These are phyloP conservation scores for Clostera curtula DNA, from an alignment of 2,888 invertebrate genomes.

Conservation along the genomic window DNA sequence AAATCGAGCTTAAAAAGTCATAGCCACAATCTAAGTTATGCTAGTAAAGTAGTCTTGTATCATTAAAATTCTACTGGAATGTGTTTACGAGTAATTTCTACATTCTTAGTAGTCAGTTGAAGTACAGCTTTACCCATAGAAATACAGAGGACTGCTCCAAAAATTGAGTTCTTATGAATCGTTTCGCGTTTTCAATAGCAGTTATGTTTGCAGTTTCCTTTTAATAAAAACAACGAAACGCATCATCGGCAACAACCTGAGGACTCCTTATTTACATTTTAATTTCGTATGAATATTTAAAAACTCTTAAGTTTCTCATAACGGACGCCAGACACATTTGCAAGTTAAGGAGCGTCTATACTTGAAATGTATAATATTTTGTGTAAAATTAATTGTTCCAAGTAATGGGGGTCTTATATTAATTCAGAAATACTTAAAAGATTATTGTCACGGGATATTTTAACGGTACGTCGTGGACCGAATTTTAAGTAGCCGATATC, in stretches of 20 bases:
- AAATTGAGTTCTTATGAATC: no score
- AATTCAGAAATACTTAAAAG: constrained; percentile 12
- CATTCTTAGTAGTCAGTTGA: no score
- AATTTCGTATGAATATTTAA: constrained; percentile 29
- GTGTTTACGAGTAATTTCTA: no score
- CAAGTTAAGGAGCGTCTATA: constrained; percentile 23
- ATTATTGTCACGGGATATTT: constrained; percentile 19
- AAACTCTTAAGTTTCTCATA: constrained; percentile 18
- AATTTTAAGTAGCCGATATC: constrained; percentile 19
- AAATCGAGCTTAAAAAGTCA: no score
- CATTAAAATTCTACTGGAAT: no score
- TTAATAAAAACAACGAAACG: background rate
- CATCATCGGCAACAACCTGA: constrained; percentile 8
- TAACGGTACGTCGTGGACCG: constrained; percentile 18
- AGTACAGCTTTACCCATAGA: no score
- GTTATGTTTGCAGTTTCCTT: background rate
- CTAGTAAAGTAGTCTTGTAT: no score
- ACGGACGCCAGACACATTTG: constrained; percentile 17
- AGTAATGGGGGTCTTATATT: constrained; percentile 8
- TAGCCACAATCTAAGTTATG: no score
- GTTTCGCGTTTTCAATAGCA: no score
- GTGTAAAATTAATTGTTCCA: constrained; percentile 15
- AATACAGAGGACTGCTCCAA: no score
- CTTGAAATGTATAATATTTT: constrained; percentile 15
- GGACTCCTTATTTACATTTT: constrained; percentile 29